A percentile compares a stretch with the other conserved stretches of the same genome.
phyloP scores from a whole-genome alignment of 2,113 vertebrate genomes.

The Ammospiza nelsoni region DNA sequence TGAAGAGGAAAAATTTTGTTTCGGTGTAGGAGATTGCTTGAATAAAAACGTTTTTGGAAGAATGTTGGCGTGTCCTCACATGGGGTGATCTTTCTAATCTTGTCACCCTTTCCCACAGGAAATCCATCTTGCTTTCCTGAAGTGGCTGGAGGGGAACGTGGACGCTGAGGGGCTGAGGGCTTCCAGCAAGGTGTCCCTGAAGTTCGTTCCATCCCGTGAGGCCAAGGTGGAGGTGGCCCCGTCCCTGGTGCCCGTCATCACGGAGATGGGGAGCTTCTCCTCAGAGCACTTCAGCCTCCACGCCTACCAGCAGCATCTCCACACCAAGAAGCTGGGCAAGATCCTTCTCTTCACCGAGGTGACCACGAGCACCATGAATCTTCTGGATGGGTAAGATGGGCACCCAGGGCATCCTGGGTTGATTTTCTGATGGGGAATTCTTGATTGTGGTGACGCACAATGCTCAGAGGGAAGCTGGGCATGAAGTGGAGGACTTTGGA shows the following conservation, averaged over 20 bases:
- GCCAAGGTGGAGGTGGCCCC: slow-evolving; percentile 54
- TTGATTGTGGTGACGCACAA: rapidly evolving
- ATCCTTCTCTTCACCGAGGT: slow-evolving; percentile 86
- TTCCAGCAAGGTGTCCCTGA: slow-evolving; percentile 79
- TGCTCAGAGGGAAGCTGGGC: neutral
- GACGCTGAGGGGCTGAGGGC: slow-evolving; percentile 71
- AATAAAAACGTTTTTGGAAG: neutral
- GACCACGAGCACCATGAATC: slow-evolving; percentile 86
- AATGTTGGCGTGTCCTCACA: neutral
- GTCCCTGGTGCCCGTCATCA: slow-evolving; percentile 77
- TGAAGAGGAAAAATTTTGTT: neutral
- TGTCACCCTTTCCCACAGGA: slow-evolving; percentile 55
- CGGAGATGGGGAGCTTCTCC: slow-evolving; percentile 56
- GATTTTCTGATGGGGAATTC: neutral
- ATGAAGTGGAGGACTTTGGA: neutral
- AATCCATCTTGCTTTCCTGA: slow-evolving; percentile 68
- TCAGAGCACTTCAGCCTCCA: slow-evolving; percentile 81
- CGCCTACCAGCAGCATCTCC: slow-evolving; percentile 82
- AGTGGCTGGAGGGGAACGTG: slow-evolving; percentile 72
- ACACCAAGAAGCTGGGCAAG: slow-evolving; percentile 80
- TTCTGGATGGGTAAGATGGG: slow-evolving; percentile 89
- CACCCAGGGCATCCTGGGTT: rapidly evolving
- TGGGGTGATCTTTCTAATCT: neutral
- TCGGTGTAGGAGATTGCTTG: neutral
- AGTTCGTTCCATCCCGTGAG: slow-evolving; percentile 64